Conservation (phyloP, 2,888 invertebrate genomes). For the Heliconius sara region DNA sequence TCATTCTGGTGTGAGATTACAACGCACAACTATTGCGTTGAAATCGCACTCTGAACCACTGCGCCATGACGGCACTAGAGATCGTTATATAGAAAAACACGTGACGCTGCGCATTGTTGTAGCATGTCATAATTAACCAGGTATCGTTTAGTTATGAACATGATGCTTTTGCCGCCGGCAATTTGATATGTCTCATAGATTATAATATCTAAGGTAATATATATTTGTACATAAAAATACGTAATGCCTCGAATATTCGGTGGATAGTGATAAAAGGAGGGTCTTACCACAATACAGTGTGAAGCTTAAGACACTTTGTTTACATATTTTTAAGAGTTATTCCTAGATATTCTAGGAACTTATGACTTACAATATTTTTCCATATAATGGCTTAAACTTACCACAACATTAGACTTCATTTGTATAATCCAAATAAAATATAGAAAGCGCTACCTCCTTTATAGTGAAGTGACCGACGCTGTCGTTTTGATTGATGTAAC, state of each 20-base stretch:
- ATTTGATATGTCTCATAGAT: neutral
- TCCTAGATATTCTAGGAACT: too few species aligned
- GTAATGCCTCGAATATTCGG: too few species aligned
- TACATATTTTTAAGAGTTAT: neutral
- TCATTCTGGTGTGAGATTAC: neutral
- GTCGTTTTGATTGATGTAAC: slow-evolving; percentile 13
- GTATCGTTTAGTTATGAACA: neutral
- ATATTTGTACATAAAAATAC: neutral
- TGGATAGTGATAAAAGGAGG: too few species aligned
- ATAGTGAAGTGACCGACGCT: slow-evolving; percentile 3
- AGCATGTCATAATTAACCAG: neutral
- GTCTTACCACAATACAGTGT: too few species aligned
- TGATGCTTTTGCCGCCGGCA: neutral
- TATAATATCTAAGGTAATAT: neutral
- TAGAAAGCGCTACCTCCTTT: slow-evolving; percentile 8
- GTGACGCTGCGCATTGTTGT: neutral
- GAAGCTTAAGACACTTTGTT: too few species aligned
- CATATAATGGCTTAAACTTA: neutral
- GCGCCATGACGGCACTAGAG: neutral
- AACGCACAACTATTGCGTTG: neutral
- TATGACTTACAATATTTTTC: neutral
- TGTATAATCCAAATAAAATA: neutral
- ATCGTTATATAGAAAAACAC: neutral
- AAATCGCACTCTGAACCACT: neutral
- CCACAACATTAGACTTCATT: neutral